Evolutionary conservation across 2,888 invertebrate genomes (phyloP).

Genomic region (Arctia plantaginis): DNA sequence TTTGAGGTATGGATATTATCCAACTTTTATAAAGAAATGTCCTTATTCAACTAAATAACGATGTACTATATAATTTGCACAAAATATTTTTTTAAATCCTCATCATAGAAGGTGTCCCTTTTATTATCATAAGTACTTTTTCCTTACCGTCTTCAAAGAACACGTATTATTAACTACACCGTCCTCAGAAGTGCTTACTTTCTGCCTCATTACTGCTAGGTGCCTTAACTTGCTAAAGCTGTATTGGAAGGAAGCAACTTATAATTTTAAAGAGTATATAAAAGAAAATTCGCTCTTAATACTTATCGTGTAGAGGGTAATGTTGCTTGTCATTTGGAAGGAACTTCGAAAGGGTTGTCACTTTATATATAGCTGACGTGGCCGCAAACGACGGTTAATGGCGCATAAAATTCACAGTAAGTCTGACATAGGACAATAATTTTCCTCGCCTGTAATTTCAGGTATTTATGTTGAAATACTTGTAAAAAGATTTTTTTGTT

Average conservation of each 20-base stretch:
- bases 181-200: slow-evolving; percentile 59
- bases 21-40: background rate
- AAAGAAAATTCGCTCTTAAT: slow-evolving; percentile 57
- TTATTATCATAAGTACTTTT: background rate
- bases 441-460: slow-evolving; percentile 65
- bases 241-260: slow-evolving; percentile 67
- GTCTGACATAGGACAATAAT: slow-evolving; percentile 71
- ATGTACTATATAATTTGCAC: background rate
- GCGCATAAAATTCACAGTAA: slow-evolving; percentile 79
- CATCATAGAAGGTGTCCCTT: background rate
- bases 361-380: slow-evolving; percentile 78
- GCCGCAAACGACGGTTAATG: slow-evolving; percentile 80
- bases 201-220: slow-evolving; percentile 70
- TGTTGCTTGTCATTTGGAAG: slow-evolving; percentile 53
- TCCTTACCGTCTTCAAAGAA: slow-evolving; percentile 18
- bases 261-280: slow-evolving; percentile 56
- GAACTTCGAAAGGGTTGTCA: slow-evolving; percentile 75
- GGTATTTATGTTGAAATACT: slow-evolving; percentile 44
- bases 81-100: background rate
- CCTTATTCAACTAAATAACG: background rate
- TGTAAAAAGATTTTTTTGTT: slow-evolving; percentile 24
- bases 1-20: no score
- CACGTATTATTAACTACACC: slow-evolving; percentile 38
- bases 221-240: slow-evolving; percentile 60
- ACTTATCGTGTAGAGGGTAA: slow-evolving; percentile 53